Percentiles rank a stretch among this genome's conserved stretches.
Conservation (phyloP, 1,140 invertebrate genomes). For the Caerostris extrusa region DNA sequence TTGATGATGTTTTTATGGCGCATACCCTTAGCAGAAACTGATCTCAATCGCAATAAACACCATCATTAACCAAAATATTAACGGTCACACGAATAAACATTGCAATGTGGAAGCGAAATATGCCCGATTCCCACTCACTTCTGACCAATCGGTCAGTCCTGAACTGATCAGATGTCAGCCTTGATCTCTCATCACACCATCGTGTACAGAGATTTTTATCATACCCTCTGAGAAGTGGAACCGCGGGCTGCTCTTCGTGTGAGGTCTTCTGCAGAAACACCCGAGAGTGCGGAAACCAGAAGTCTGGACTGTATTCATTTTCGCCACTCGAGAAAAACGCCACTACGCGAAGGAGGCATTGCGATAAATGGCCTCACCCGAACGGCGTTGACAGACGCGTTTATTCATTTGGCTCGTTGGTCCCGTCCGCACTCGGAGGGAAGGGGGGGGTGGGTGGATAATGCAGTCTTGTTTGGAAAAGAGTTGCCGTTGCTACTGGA, state of each 20-base stretch:
- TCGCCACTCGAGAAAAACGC: constrained; percentile 32
- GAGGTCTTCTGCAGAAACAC: not conserved
- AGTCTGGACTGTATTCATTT: constrained; percentile 57
- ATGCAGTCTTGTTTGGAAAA: constrained; percentile 31
- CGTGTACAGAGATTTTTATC: constrained; percentile 44
- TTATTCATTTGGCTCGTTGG: constrained; percentile 50
- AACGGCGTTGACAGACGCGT: constrained; percentile 43
- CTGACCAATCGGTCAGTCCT: not conserved
- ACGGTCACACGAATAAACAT: too few relatives aligned
- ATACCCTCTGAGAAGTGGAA: constrained; percentile 42
- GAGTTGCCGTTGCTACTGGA: not conserved
- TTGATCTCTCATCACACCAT: constrained; percentile 38
- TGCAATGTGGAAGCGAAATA: not conserved
- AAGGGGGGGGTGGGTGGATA: not conserved
- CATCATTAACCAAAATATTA: too few relatives aligned
- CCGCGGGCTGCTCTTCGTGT: constrained; percentile 4
- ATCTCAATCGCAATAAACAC: too few relatives aligned
- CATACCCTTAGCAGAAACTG: too few relatives aligned
- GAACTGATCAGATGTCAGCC: not conserved
- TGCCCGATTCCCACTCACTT: not conserved
- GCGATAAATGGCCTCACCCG: constrained; percentile 56
- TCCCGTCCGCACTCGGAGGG: not conserved
- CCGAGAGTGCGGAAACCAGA: constrained; percentile 39
- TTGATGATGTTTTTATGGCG: too few relatives aligned
- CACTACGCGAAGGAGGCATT: not conserved